These are phyloP conservation scores for Anoplophora glabripennis DNA, from an alignment of 1,140 invertebrate genomes.

Conservation along the genomic window DNA sequence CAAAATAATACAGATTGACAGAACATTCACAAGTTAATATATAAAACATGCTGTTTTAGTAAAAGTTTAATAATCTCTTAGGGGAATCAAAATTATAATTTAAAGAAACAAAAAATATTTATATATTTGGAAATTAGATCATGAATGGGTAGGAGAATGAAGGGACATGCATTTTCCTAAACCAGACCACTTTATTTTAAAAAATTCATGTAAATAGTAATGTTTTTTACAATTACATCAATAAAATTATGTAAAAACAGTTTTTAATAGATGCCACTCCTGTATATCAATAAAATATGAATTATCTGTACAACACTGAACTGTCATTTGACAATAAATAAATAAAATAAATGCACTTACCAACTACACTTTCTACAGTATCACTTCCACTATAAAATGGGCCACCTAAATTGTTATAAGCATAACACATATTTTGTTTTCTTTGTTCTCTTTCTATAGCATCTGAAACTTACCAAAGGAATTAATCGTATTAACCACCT, in stretches of 20 bases:
- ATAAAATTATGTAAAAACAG: slow-evolving; percentile 16
- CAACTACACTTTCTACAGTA: slow-evolving; percentile 72
- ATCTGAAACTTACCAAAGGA: slow-evolving; percentile 35
- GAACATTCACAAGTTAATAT: no score
- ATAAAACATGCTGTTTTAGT: no score
- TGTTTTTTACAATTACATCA: no score
- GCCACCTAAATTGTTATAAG: slow-evolving; percentile 54
- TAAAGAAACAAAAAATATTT: no score
- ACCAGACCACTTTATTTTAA: background rate
- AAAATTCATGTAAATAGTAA: background rate
- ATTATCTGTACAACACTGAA: background rate
- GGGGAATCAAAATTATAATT: no score
- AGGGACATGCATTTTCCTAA: background rate
- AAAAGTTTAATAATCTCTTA: no score
- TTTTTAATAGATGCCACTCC: background rate
- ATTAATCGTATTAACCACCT: background rate
- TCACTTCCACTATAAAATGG: slow-evolving; percentile 59
- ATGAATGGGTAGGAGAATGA: no score
- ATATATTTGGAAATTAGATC: no score
- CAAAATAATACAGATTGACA: no score
- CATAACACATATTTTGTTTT: slow-evolving; percentile 66
- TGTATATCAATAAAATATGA: slow-evolving; percentile 8
- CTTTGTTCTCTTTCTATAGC: slow-evolving; percentile 67
- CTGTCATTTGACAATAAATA: background rate
- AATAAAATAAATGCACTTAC: slow-evolving; percentile 51